A percentile compares a stretch with the other conserved stretches of the same genome.
phyloP scores from a whole-genome alignment of 2,888 invertebrate species.

The Pegoplata infirma region DNA sequence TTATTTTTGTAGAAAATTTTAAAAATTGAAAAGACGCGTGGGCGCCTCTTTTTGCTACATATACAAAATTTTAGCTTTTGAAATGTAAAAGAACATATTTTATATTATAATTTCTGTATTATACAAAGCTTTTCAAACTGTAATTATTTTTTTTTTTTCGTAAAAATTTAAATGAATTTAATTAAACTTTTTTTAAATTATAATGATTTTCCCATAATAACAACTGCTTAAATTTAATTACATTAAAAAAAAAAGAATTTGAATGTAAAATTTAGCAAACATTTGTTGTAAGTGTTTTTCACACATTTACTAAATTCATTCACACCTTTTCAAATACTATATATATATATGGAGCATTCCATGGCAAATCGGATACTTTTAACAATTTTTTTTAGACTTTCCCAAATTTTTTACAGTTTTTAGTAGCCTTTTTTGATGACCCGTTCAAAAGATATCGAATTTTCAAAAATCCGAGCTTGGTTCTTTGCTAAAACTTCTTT shows the following conservation, averaged over 20 bases:
- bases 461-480: no score
- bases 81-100: not conserved
- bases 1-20: not conserved
- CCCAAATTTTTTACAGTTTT: no score
- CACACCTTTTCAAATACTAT: conserved; percentile 52
- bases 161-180: not conserved
- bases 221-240: conserved; percentile 22
- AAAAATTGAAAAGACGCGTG: conserved; percentile 38
- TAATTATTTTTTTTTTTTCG: not conserved
- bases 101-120: not conserved
- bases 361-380: no score
- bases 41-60: conserved; percentile 28
- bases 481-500: no score
- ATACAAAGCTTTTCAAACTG: not conserved
- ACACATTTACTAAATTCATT: conserved; percentile 27
- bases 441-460: no score
- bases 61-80: not conserved
- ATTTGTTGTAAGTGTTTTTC: not conserved
- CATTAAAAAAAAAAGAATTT: not conserved
- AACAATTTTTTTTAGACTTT: no score
- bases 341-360: no score
- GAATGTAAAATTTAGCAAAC: not conserved
- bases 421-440: no score
- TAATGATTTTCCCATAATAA: conserved; percentile 2
- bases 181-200: conserved; percentile 6